A percentile compares a stretch with the other conserved stretches of the same genome.
phyloP scores from a whole-genome alignment of 2,888 invertebrate genomes.

The Sinodicranocentrus sp. region DNA sequence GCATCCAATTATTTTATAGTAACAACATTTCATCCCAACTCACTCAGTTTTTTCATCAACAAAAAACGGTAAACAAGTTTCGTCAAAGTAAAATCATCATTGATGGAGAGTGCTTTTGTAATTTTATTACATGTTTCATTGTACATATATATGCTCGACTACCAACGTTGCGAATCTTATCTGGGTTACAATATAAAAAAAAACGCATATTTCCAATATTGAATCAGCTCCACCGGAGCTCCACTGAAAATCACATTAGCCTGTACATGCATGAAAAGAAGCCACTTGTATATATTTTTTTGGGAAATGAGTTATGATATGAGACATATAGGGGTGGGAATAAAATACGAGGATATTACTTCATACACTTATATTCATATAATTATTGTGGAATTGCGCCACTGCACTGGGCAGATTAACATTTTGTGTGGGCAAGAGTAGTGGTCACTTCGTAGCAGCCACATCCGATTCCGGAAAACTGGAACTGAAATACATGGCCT shows the following conservation, averaged over 20 bases:
- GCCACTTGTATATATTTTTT: no score
- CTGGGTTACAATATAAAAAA: not conserved
- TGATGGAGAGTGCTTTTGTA: no score
- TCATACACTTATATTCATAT: not conserved
- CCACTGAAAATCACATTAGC: no score
- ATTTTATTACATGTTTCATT: no score
- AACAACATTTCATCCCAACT: no score
- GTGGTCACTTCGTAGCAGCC: constrained; percentile 10
- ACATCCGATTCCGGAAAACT: constrained; percentile 56
- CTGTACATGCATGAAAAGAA: no score
- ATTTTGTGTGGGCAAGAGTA: not conserved
- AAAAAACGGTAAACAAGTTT: no score
- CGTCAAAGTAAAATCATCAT: no score
- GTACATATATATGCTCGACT: no score
- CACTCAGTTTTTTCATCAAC: no score
- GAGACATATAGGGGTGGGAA: not conserved
- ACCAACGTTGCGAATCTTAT: not conserved
- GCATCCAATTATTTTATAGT: no score
- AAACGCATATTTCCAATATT: not conserved
- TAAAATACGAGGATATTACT: not conserved
- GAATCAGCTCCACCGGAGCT: not conserved
- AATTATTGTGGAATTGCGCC: not conserved
- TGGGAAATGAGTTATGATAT: no score
- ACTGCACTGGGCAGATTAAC: not conserved
- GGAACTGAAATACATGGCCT: not conserved